Evolutionary conservation across 2,797 vertebrate species (phyloP).

Genomic region (Eulemur rubriventer): DNA sequence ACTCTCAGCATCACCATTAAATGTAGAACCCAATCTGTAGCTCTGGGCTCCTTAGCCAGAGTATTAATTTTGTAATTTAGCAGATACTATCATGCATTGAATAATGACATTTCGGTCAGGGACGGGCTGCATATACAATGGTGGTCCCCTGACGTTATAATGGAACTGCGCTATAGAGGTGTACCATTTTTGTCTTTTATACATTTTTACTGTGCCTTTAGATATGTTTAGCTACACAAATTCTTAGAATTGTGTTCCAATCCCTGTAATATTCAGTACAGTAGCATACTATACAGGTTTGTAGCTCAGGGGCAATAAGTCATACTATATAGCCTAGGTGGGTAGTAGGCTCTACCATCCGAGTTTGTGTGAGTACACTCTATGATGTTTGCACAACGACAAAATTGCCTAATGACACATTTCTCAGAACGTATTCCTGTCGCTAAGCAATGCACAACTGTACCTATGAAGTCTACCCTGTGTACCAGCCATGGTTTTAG

Average conservation of each 20-base stretch:
- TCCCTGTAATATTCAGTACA: background rate
- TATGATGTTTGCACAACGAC: background rate
- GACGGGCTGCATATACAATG: background rate
- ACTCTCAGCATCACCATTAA: background rate
- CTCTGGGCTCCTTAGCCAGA: background rate
- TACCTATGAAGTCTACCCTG: background rate
- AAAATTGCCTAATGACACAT: background rate
- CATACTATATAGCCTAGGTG: background rate
- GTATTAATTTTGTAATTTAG: background rate
- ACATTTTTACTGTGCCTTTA: background rate
- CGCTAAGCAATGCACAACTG: background rate
- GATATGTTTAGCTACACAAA: background rate
- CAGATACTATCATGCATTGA: background rate
- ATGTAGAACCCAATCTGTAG: background rate
- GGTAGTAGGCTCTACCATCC: background rate
- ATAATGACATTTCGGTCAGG: background rate
- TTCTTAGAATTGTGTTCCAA: background rate
- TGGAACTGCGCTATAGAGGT: background rate
- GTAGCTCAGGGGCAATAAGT: background rate
- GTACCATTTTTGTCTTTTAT: background rate
- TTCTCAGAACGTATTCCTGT: background rate
- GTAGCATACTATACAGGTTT: background rate
- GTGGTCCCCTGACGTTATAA: background rate
- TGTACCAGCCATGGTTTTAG: background rate
- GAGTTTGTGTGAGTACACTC: background rate